Conservation (phyloP, 1,140 invertebrate species). For the Drosophila obscura region DNA sequence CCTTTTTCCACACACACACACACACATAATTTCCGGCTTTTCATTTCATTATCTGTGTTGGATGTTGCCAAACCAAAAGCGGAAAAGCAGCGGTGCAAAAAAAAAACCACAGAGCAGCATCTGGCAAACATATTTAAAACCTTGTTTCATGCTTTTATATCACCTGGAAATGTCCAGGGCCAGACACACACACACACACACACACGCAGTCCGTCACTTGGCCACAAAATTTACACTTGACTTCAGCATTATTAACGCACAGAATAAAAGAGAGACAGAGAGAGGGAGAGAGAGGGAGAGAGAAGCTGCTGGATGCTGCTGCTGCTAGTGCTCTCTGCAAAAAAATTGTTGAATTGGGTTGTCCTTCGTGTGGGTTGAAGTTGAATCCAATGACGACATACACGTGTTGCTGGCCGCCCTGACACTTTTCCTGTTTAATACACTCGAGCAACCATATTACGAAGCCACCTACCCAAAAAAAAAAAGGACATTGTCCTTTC, state of each 20-base stretch:
- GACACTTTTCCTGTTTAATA: slow-evolving; percentile 56
- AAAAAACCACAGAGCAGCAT: slow-evolving; percentile 13
- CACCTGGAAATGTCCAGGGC: slow-evolving; percentile 36
- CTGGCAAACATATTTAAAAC: slow-evolving; percentile 58
- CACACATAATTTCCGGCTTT: slow-evolving; percentile 39
- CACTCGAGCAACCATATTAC: slow-evolving; percentile 24
- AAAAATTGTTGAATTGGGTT: slow-evolving; percentile 4
- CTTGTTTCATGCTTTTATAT: slow-evolving; percentile 28
- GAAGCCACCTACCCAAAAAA: background rate
- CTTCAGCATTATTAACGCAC: slow-evolving; percentile 55
- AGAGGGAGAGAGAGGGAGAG: background rate
- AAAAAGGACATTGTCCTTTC: slow-evolving; percentile 40
- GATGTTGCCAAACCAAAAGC: slow-evolving; percentile 47
- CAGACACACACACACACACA: background rate
- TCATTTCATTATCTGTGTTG: slow-evolving; percentile 53
- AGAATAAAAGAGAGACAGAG: background rate
- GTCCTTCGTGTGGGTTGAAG: slow-evolving; percentile 28
- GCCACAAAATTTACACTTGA: slow-evolving; percentile 61
- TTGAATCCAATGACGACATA: slow-evolving; percentile 38
- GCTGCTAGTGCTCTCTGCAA: background rate
- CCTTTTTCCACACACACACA: slow-evolving; percentile 18
- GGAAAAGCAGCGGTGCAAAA: slow-evolving; percentile 7
- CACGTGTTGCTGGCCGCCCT: slow-evolving; percentile 46
- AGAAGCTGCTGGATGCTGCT: background rate
- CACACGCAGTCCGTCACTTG: slow-evolving; percentile 28